phyloP scores from a whole-genome alignment of 2,113 vertebrate genomes.

The Lepus timidus region DNA sequence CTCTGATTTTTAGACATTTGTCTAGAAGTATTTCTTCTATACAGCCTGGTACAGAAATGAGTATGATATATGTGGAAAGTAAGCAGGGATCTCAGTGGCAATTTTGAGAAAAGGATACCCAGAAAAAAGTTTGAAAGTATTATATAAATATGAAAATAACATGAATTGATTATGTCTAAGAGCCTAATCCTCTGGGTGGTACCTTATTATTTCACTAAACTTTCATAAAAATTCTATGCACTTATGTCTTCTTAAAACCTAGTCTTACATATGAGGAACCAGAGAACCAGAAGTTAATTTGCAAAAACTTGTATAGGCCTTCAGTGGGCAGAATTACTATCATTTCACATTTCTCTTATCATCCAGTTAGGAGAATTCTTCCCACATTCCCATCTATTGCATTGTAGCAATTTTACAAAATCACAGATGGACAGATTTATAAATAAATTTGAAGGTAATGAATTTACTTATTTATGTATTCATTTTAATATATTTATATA shows the following conservation, averaged over 20 bases:
- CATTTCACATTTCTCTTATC: background rate
- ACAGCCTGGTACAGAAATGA: background rate
- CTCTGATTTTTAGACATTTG: background rate
- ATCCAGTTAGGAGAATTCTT: background rate
- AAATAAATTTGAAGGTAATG: background rate
- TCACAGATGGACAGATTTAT: background rate
- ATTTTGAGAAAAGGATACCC: background rate
- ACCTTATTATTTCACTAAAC: slow-evolving; percentile 15
- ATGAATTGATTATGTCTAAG: background rate
- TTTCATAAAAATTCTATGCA: background rate
- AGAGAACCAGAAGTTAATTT: background rate
- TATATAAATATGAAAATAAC: slow-evolving; percentile 5
- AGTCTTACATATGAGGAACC: background rate
- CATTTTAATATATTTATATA: no score
- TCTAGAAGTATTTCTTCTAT: background rate
- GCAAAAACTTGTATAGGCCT: background rate
- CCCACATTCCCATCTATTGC: background rate
- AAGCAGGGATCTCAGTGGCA: background rate
- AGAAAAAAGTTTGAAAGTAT: background rate
- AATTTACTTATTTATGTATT: background rate
- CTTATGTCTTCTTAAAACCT: background rate
- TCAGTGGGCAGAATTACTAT: background rate
- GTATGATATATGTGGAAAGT: accelerated
- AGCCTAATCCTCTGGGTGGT: background rate
- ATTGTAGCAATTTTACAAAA: background rate